These are phyloP conservation scores for Paracanthobrama guichenoti DNA, from an alignment of 2,113 vertebrate genomes.

Conservation along the genomic window DNA sequence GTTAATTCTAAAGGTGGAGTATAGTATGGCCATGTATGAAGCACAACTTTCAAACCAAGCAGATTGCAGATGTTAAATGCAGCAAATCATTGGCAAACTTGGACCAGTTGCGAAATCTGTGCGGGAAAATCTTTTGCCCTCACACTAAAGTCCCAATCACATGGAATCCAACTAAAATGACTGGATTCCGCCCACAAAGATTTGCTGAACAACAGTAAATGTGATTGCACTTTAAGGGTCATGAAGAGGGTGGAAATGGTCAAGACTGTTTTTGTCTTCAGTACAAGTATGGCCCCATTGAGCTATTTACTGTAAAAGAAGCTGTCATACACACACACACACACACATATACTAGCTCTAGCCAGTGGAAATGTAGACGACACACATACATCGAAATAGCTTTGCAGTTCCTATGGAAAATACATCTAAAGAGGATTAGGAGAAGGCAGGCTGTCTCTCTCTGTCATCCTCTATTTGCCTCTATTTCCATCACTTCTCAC, in stretches of 20 bases:
- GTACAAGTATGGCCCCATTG: neutral
- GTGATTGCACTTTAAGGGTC: neutral
- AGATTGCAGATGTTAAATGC: neutral
- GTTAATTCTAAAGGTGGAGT: too few relatives aligned
- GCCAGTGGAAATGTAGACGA: neutral
- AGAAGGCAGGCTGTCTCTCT: neutral
- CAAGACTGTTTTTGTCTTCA: neutral
- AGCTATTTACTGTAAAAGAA: neutral
- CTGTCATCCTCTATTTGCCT: conserved; percentile 1
- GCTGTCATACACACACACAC: neutral
- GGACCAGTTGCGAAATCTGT: neutral
- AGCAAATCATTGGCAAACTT: neutral
- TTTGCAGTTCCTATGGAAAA: conserved; percentile 25
- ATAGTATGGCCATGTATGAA: neutral
- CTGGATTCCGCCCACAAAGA: neutral
- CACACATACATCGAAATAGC: neutral
- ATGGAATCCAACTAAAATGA: neutral
- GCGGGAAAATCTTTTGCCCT: neutral
- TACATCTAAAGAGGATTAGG: conserved; percentile 22
- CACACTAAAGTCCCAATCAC: neutral
- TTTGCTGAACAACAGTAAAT: neutral
- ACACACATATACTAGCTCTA: conserved; percentile 4
- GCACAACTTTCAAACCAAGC: neutral
- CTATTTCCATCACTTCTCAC: neutral
- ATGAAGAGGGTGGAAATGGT: neutral